Percentiles rank a stretch among this genome's conserved stretches.
Evolutionary conservation across 2,888 invertebrate species (phyloP).

Genomic region (Pycnomerus fuliginosus): DNA sequence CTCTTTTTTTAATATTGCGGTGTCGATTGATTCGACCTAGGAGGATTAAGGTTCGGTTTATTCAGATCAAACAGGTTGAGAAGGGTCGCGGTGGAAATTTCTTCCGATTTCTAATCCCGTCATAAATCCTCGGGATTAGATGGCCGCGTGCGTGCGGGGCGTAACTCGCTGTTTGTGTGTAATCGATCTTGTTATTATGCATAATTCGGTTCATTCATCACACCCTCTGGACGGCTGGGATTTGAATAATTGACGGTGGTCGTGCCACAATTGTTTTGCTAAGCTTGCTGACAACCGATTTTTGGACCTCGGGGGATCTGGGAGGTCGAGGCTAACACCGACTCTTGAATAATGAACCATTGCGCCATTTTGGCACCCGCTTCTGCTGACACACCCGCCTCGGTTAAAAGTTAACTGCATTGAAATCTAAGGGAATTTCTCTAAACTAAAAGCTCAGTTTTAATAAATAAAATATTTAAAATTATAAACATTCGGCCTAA

Average conservation of each 20-base stretch:
- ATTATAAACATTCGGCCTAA: too few species aligned
- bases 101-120: constrained; percentile 9
- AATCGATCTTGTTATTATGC: constrained; percentile 18
- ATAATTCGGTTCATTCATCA: constrained; percentile 16
- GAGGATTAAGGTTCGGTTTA: constrained; percentile 14
- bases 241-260: constrained; percentile 2
- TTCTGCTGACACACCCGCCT: neutral
- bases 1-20: too few species aligned
- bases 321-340: too few species aligned
- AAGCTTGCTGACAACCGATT: neutral
- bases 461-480: too few species aligned
- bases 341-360: neutral
- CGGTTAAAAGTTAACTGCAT: too few species aligned
- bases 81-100: constrained; percentile 12
- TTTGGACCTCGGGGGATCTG: too few species aligned
- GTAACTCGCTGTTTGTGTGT: constrained; percentile 10
- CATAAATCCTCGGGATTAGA: constrained; percentile 14
- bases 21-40: too few species aligned
- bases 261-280: neutral
- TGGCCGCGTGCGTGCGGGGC: constrained; percentile 9
- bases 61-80: constrained; percentile 21
- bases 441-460: too few species aligned
- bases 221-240: neutral
- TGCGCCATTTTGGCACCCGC: neutral
- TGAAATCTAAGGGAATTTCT: too few species aligned